Evolutionary conservation across 35 echinoderm and acorn worm genomes (phyloP), one percentile per base, ranked within the genome.

Genomic region (Ophioderma brevispina): DNA sequence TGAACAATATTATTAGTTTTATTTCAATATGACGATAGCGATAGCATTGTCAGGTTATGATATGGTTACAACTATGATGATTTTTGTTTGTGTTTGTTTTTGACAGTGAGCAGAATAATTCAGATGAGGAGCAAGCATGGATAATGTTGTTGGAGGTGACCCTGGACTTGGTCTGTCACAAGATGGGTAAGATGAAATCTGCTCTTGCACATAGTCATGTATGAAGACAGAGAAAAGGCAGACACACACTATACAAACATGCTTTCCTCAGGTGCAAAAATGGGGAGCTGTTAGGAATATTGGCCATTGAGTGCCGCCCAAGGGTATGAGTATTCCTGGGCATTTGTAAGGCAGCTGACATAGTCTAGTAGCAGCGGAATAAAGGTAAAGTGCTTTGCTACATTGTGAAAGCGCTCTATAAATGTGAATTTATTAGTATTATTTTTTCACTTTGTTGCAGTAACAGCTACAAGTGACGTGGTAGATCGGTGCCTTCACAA

Each of bases 381-480:
- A 77, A 10, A 77, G n/a, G 4, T 46, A 46, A 4, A 46, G 41
- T 17, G 17, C 17, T 46, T 46, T 46, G 41, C 17, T 46, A 46
- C 41, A 17, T 46, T 46, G 41, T 46, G 41, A 8, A 46, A 46
- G 41, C n/a, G 41, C 17, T 46, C 5, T 46, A 17, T 46, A 46
- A 46, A n/a, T n/a, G 41, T 8, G 17, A 46, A 4, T 46, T 46
- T 8, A 8, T 46, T 46, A 8, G 41, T 33, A 86, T 1, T 11
- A 13, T 76, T 42, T 79, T n/a, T 40, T 55, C 35, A 86, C 38
- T 55, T 35, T 18, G 33, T 81, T 35, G 80, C 33, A 33, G 64
- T 78, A 2, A 36, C 80, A 99, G 97, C 93, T 81, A 78, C 89
- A 41, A 99, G 97, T 95, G 97, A 99, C 90, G 93, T 49, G 94